Conservation (phyloP, 2,888 invertebrate genomes). For the Junonia oenone region DNA sequence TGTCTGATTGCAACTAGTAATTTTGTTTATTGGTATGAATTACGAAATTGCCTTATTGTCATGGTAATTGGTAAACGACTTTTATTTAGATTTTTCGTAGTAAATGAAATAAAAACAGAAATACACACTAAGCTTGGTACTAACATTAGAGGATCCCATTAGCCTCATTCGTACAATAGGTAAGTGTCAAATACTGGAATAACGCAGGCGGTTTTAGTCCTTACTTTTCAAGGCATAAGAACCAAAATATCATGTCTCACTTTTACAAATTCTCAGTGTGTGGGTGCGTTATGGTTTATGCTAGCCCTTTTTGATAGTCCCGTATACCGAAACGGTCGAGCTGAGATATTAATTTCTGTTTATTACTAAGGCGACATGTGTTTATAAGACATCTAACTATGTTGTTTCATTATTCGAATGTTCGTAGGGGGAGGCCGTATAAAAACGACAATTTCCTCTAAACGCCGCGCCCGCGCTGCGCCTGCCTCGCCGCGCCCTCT, state of each 20-base stretch:
- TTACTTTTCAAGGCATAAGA: slow-evolving; percentile 1
- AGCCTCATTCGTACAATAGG: slow-evolving; percentile 23
- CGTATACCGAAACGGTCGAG: slow-evolving; percentile 27
- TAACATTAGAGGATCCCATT: slow-evolving; percentile 30
- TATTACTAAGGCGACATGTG: slow-evolving; percentile 68
- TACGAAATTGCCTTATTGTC: not conserved
- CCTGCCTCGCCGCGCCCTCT: slow-evolving; percentile 73
- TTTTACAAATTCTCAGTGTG: slow-evolving; percentile 11
- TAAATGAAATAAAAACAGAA: slow-evolving; percentile 17
- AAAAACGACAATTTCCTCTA: slow-evolving; percentile 79
- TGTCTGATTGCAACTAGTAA: not conserved
- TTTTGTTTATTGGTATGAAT: not conserved
- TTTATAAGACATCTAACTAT: slow-evolving; percentile 70
- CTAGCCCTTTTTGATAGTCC: slow-evolving; percentile 32
- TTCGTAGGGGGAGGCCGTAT: slow-evolving; percentile 66
- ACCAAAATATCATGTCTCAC: slow-evolving; percentile 5
- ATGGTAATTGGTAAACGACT: not conserved
- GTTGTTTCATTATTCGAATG: slow-evolving; percentile 72
- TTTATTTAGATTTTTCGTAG: slow-evolving; percentile 3
- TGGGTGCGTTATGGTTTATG: slow-evolving; percentile 25
- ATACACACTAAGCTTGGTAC: slow-evolving; percentile 22
- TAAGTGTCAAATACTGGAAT: slow-evolving; percentile 7
- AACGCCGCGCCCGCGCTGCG: slow-evolving; percentile 75
- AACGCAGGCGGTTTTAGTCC: slow-evolving; percentile 9
- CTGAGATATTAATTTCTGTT: slow-evolving; percentile 65